Percentiles rank a stretch among this genome's conserved stretches.
phyloP scores from a whole-genome alignment of 2,888 invertebrate species.

The Cephus nigrinus region DNA sequence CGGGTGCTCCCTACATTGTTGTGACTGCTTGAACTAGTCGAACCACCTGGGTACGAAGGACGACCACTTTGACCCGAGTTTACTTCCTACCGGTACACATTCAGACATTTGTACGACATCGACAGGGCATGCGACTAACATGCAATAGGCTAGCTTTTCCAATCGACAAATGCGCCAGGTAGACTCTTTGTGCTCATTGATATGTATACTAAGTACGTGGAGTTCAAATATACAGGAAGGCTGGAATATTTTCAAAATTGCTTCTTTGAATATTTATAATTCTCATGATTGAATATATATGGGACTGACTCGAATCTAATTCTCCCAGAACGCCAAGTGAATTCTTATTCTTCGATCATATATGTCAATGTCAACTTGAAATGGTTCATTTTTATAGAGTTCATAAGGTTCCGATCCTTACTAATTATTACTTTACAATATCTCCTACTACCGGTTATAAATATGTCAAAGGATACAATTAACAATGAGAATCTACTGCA shows the following conservation, averaged over 20 bases:
- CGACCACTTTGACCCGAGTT: slow-evolving; percentile 63
- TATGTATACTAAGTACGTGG: neutral
- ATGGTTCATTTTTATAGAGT: neutral
- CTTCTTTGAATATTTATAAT: neutral
- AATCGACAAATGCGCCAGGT: slow-evolving; percentile 51
- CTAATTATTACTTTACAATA: neutral
- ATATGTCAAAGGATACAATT: neutral
- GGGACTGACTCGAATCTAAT: neutral
- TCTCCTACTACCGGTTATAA: too few relatives aligned
- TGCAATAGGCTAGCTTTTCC: slow-evolving; percentile 50
- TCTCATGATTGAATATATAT: neutral
- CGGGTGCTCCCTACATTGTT: slow-evolving; percentile 60
- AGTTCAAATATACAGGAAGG: neutral
- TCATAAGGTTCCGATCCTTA: neutral
- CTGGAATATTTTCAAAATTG: neutral
- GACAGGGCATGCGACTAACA: slow-evolving; percentile 58
- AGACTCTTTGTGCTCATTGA: neutral
- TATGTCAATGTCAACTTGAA: neutral
- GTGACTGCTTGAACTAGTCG: slow-evolving; percentile 59
- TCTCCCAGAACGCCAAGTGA: neutral
- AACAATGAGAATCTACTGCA: neutral
- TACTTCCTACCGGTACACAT: slow-evolving; percentile 65
- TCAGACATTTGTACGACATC: slow-evolving; percentile 63
- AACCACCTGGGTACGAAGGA: slow-evolving; percentile 60
- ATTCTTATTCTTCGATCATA: neutral